Evolutionary conservation across 2,797 vertebrate species (phyloP).

Genomic region (Florisuga fusca): DNA sequence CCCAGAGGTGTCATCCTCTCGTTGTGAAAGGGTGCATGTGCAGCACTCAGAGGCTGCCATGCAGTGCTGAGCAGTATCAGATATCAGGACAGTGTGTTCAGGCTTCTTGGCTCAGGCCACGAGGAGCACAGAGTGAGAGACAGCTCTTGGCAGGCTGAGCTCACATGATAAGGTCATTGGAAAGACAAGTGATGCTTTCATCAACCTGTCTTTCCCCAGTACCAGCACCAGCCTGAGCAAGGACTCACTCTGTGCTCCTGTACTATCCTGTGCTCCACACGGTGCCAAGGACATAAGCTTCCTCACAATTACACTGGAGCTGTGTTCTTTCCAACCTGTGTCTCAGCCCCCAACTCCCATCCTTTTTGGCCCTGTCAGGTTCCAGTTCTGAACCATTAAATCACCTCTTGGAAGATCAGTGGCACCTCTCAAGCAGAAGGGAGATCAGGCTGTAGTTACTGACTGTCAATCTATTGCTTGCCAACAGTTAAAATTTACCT

Average conservation of each 20-base stretch:
- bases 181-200: constrained; percentile 54
- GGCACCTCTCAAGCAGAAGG: background rate
- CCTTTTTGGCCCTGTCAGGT: background rate
- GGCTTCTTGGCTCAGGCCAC: background rate
- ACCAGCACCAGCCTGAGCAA: background rate
- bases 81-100: background rate
- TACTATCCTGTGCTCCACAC: accelerated
- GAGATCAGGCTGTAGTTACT: background rate
- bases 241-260: background rate
- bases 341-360: background rate
- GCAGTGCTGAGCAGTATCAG: accelerated
- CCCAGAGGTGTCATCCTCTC: background rate
- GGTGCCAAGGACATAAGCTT: constrained; percentile 26
- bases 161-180: constrained; percentile 27
- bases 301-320: background rate
- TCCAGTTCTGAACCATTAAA: background rate
- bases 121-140: background rate
- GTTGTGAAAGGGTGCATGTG: background rate
- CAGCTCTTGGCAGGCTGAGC: constrained; percentile 50
- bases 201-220: background rate
- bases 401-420: background rate
- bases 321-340: background rate
- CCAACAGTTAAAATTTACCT: background rate
- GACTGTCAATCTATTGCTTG: background rate
- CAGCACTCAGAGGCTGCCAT: background rate